Percentiles rank a stretch among this genome's conserved stretches.
Conservation (phyloP, 64 coral and sea anemone species). For the Dendronephthya gigantea region DNA sequence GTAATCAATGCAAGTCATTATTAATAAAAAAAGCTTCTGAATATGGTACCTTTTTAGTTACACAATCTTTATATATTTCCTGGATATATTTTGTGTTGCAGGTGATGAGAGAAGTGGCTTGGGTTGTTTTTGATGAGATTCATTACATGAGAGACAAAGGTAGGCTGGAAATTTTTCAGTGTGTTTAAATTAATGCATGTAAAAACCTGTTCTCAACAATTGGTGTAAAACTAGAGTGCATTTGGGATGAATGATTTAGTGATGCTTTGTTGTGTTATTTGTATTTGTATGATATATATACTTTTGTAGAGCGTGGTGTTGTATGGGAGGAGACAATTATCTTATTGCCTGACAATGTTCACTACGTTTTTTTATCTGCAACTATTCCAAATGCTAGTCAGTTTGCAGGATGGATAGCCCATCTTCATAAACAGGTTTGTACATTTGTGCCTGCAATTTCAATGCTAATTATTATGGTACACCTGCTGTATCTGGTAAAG, state of each 20-base stretch:
- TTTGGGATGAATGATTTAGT: not conserved
- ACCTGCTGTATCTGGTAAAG: no score
- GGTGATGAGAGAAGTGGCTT: constrained; percentile 98
- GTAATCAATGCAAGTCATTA: not conserved
- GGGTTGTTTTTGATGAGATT: constrained; percentile 99
- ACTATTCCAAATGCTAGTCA: constrained; percentile 94
- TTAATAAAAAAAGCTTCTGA: no score
- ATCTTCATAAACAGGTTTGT: constrained; percentile 84
- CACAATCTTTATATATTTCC: not conserved
- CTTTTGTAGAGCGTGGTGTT: constrained; percentile 75
- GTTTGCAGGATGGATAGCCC: constrained; percentile 92
- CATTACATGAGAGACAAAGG: constrained; percentile 99
- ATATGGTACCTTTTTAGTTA: not conserved
- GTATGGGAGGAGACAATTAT: constrained; percentile 99
- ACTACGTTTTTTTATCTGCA: constrained; percentile 94
- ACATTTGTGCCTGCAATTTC: not conserved
- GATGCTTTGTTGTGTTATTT: not conserved
- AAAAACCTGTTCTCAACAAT: no score
- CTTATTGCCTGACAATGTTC: constrained; percentile 88
- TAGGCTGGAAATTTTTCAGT: not conserved
- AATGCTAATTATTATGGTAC: not conserved
- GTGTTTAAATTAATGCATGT: not conserved
- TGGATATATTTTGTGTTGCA: not conserved
- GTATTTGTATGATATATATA: no score
- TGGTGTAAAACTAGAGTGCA: no score